Conservation (phyloP, 2,113 vertebrate species). For the Coreoperca whiteheadi region DNA sequence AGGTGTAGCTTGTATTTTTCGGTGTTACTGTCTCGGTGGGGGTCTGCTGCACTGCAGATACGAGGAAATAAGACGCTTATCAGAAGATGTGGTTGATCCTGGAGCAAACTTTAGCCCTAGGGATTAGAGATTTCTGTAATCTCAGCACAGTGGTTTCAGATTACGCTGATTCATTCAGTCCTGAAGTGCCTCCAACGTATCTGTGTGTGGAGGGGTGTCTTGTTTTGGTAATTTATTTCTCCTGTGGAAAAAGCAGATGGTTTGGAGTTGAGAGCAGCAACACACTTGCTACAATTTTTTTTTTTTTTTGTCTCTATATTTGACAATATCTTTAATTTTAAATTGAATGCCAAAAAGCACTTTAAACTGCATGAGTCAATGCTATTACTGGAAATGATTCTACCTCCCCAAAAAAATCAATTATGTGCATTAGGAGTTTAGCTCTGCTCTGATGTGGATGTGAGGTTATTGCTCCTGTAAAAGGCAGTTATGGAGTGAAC, state of each 20-base stretch:
- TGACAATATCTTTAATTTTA: conserved; percentile 2
- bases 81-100: conserved; percentile 51
- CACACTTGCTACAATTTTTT: background rate
- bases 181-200: background rate
- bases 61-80: conserved; percentile 53
- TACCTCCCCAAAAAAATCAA: conserved; percentile 60
- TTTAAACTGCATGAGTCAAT: conserved; percentile 38
- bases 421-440: conserved; percentile 64
- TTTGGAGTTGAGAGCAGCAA: background rate
- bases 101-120: conserved; percentile 38
- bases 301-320: conserved; percentile 12
- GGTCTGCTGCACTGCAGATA: conserved; percentile 19
- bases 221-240: background rate
- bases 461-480: conserved; percentile 25
- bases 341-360: conserved; percentile 50
- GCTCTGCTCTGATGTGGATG: conserved; percentile 23
- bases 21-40: conserved; percentile 4
- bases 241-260: background rate
- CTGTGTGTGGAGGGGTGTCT: background rate
- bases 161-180: conserved; percentile 63
- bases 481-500: conserved; percentile 25
- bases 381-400: conserved; percentile 61
- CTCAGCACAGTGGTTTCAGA: conserved; percentile 75
- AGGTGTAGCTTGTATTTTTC: background rate
- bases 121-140: conserved; percentile 78